Conservation (phyloP, 2,113 vertebrate species). For the Prionailurus bengalensis region DNA sequence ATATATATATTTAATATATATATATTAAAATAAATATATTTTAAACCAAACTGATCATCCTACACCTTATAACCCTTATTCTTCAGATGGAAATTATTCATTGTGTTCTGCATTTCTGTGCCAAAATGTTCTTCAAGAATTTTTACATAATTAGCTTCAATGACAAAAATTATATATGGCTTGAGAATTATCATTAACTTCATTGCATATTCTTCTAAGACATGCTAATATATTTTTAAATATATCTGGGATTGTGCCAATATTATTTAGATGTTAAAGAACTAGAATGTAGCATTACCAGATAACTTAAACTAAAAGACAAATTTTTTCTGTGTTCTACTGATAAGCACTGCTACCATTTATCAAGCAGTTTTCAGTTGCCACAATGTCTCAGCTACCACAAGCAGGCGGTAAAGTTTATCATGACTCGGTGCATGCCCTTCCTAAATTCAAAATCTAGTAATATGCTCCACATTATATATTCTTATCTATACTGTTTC, state of each 20-base stretch:
- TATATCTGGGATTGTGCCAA: background rate
- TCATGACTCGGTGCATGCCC: background rate
- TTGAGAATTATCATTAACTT: background rate
- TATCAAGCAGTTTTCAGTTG: background rate
- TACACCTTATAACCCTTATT: constrained; percentile 11
- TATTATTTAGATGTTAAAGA: background rate
- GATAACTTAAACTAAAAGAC: background rate
- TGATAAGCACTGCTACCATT: background rate
- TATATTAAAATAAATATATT: background rate
- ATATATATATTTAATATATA: no score
- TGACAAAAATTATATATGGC: background rate
- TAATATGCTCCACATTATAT: background rate
- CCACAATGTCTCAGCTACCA: background rate
- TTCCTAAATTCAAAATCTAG: background rate
- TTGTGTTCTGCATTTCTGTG: background rate
- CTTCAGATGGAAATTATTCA: constrained; percentile 12
- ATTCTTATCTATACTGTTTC: background rate
- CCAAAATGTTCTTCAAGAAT: background rate
- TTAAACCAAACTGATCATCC: background rate
- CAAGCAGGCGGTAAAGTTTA: background rate
- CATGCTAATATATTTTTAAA: background rate
- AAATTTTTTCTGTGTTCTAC: background rate
- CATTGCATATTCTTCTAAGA: background rate
- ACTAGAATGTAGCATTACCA: background rate
- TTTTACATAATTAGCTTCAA: constrained; percentile 20